Conservation (phyloP, 2,113 vertebrate species). For the Dicrurus megarhynchus region DNA sequence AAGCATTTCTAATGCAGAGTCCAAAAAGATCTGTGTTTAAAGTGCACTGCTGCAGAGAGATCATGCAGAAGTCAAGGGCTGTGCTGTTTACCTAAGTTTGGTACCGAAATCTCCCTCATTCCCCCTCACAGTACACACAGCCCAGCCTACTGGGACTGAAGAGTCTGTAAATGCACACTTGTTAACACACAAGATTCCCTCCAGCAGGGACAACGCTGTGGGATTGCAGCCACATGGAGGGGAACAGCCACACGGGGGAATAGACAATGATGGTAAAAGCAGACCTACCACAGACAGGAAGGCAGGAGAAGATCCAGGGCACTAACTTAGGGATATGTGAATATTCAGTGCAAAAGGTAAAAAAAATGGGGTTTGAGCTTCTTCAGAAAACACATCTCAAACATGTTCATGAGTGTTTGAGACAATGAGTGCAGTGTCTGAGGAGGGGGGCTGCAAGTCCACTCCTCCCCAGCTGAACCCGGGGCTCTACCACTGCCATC, state of each 20-base stretch:
- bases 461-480: neutral
- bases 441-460: neutral
- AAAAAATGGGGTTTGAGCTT: neutral
- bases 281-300: neutral
- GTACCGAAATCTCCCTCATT: neutral
- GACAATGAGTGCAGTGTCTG: neutral
- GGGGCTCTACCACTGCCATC: neutral
- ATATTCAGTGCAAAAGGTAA: neutral
- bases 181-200: neutral
- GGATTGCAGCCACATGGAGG: neutral
- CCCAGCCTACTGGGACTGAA: neutral
- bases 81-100: neutral
- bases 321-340: neutral
- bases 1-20: conserved; percentile 16
- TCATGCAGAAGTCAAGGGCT: conserved; percentile 11
- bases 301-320: neutral
- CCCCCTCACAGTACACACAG: neutral
- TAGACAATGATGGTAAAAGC: neutral
- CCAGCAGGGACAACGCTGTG: neutral
- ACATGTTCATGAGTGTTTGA: neutral
- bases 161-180: neutral
- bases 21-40: conserved; percentile 13
- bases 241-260: neutral
- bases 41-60: conserved; percentile 7
- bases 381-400: neutral